phyloP scores from a whole-genome alignment of 2,113 vertebrate genomes.

The Rhinoptilus africanus region DNA sequence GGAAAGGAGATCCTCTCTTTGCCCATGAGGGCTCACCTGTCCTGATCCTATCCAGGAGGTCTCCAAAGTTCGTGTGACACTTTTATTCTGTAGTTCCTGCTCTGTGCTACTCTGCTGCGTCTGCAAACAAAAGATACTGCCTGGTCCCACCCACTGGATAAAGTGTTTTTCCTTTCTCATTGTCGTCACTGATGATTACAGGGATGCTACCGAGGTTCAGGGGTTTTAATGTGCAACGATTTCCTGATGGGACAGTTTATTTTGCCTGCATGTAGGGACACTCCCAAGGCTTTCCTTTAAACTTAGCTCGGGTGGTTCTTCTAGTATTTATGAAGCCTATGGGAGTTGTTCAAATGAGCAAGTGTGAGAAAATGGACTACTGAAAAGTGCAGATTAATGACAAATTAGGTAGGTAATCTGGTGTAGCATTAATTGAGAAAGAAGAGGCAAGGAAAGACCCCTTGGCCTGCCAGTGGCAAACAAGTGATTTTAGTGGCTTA shows the following conservation, averaged over 20 bases:
- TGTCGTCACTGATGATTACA: not conserved
- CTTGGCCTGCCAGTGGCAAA: not conserved
- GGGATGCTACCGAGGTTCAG: not conserved
- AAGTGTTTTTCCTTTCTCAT: not conserved
- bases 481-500: not conserved
- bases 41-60: not conserved
- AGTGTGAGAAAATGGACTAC: not conserved
- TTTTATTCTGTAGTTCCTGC: not conserved
- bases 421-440: not conserved
- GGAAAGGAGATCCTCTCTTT: not conserved
- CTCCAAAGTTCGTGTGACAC: not conserved
- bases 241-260: not conserved
- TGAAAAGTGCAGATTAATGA: not conserved
- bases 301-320: not conserved
- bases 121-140: not conserved
- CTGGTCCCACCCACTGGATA: not conserved
- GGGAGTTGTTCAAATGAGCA: not conserved
- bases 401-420: not conserved
- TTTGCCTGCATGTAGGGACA: not conserved
- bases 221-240: not conserved
- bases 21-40: not conserved
- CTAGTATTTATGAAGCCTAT: not conserved
- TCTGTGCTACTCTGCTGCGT: not conserved
- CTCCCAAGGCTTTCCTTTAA: not conserved
- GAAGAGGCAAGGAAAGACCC: not conserved